phyloP scores from a whole-genome alignment of 2,888 invertebrate genomes.

The Tethea ocularis region DNA sequence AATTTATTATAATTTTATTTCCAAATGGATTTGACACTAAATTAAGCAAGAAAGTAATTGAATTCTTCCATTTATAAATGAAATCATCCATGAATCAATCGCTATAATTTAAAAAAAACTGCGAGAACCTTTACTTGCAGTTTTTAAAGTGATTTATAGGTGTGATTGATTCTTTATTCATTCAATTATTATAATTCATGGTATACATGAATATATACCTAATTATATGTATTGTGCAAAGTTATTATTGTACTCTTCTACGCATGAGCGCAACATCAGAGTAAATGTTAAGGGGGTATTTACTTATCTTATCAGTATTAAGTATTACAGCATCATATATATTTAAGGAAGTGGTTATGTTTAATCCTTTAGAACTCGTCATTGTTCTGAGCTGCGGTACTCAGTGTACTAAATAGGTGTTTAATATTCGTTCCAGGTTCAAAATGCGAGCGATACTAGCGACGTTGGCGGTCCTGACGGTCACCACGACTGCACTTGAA shows the following conservation, averaged over 20 bases:
- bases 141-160: too few relatives aligned
- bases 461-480: constrained; percentile 76
- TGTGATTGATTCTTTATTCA: too few relatives aligned
- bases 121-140: too few relatives aligned
- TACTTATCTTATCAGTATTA: not conserved
- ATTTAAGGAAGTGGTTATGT: not conserved
- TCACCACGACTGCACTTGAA: constrained; percentile 54
- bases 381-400: not conserved
- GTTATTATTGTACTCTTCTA: not conserved
- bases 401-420: constrained; percentile 12
- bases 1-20: too few relatives aligned
- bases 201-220: too few relatives aligned
- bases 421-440: constrained; percentile 57
- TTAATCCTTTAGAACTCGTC: not conserved
- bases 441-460: constrained; percentile 71
- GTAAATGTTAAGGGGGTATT: not conserved
- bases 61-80: too few relatives aligned
- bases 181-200: too few relatives aligned
- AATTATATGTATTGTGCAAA: not conserved
- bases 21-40: too few relatives aligned
- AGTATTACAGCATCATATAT: not conserved
- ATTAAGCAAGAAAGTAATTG: too few relatives aligned
- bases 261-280: not conserved
- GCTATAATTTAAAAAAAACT: too few relatives aligned
- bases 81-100: too few relatives aligned